Base-by-base conservation (phyloP, 2,888 invertebrate species). In the Trimorus sp. region DNA sequence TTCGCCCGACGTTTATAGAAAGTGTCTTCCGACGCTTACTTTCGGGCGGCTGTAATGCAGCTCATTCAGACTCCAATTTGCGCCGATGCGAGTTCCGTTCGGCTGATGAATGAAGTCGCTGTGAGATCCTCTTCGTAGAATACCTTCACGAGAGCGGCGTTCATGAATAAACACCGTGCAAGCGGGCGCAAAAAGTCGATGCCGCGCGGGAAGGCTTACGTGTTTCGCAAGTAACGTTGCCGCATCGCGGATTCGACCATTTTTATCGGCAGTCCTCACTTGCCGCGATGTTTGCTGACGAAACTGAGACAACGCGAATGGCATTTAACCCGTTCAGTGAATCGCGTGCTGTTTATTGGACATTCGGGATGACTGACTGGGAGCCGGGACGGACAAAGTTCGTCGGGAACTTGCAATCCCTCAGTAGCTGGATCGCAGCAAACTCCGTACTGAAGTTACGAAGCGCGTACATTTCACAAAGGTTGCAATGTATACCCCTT, bases 31-130 rank as follows among this genome's bases (percentile, higher is more conserved):
- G 49, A 69, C 56, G 49, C 37, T 71, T 65, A 65, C 60, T 70
- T 66, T 66, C 78, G 14, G 7, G 48, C 16, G 16, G 51, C 58
- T 7, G 66, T 65, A 70, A 71, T 65, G 66, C 53, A 53, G 76
- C 80, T 87, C 87, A 88, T 88, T 88, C 87, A 88, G 73, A 83
- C 79, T 86, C 86, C 85, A 89, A 88, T 88, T 86, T 86, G 84
- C 83, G 82, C 85, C 86, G 88, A 88, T 88, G 86, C 87, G 86
- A 87, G 85, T 85, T 84, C 86, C 87, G 86, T 85, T 86, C 42
- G 45, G 14, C 56, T 75, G 71, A 66, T 75, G 82, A 82, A 79
- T 75, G 74, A 78, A 77, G 73, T 51, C 68, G 62, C 76, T 76
- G 62, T 73, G 79, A 42, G 73, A 60, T 71, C 71, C 53, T 26